phyloP scores from a whole-genome alignment of 1,140 invertebrate species.

The Aphaenogaster floridana region DNA sequence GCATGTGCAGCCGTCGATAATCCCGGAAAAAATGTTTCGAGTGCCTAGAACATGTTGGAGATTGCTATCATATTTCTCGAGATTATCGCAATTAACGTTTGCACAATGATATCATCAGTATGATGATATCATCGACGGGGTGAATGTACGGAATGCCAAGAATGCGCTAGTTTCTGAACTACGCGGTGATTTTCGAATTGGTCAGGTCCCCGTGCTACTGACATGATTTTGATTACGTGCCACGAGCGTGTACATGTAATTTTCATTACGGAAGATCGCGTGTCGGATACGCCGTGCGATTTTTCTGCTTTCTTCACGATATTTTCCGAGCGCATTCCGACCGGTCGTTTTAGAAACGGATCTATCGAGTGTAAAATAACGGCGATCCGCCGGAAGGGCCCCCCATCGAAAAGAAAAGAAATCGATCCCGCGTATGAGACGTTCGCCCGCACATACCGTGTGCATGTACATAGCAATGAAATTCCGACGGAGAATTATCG shows the following conservation, averaged over 20 bases:
- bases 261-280: conserved; percentile 74
- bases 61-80: not conserved
- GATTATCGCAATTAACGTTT: conserved; percentile 26
- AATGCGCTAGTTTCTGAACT: not conserved
- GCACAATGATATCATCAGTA: conserved; percentile 10
- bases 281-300: conserved; percentile 66
- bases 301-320: conserved; percentile 78
- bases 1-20: not conserved
- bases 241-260: conserved; percentile 53
- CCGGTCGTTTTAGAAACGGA: conserved; percentile 56
- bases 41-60: not conserved
- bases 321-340: conserved; percentile 17
- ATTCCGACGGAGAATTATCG: conserved; percentile 3
- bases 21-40: conserved; percentile 5
- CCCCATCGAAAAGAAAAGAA: conserved; percentile 12
- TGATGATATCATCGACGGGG: conserved; percentile 21
- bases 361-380: conserved; percentile 61
- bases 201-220: conserved; percentile 67
- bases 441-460: not conserved
- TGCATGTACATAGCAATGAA: not conserved
- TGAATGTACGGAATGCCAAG: not conserved
- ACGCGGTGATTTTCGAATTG: not conserved
- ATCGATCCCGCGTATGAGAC: not conserved
- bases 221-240: conserved; percentile 74
- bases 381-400: not conserved